Percentiles rank a stretch among this genome's conserved stretches.
Conservation (phyloP, 2,888 invertebrate species). For the Artemia sp. region DNA sequence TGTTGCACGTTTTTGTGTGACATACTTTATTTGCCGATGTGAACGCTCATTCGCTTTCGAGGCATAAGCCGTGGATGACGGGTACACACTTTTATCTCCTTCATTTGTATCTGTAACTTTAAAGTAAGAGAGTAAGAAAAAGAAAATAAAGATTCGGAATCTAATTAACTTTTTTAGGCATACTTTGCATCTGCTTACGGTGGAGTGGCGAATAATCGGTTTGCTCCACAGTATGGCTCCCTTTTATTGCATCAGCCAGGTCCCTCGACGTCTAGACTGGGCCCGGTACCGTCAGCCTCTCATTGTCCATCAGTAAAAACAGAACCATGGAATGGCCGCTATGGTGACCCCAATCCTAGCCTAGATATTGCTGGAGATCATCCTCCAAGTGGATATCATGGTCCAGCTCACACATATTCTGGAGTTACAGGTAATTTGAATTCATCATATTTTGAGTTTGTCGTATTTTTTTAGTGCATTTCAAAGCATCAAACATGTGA, state of each 20-base stretch:
- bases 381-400: not conserved
- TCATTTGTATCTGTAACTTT: too few relatives aligned
- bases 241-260: constrained; percentile 5
- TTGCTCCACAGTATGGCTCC: constrained; percentile 7
- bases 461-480: too few relatives aligned
- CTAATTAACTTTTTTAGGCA: not conserved
- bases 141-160: too few relatives aligned
- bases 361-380: not conserved
- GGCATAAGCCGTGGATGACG: too few relatives aligned
- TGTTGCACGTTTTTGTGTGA: too few relatives aligned
- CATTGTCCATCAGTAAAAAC: constrained; percentile 10
- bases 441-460: too few relatives aligned
- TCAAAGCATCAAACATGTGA: too few relatives aligned
- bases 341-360: not conserved
- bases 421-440: not conserved
- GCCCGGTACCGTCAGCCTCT: not conserved
- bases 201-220: constrained; percentile 3
- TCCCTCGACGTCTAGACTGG: not conserved
- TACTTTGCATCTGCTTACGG: constrained; percentile 5
- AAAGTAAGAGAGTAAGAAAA: too few relatives aligned
- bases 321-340: constrained; percentile 9
- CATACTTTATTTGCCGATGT: too few relatives aligned
- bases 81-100: too few relatives aligned
- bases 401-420: constrained; percentile 10
- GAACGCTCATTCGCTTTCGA: too few relatives aligned